Base-by-base conservation (phyloP, 2,888 invertebrate species). In the Ephialtes manifestator region DNA sequence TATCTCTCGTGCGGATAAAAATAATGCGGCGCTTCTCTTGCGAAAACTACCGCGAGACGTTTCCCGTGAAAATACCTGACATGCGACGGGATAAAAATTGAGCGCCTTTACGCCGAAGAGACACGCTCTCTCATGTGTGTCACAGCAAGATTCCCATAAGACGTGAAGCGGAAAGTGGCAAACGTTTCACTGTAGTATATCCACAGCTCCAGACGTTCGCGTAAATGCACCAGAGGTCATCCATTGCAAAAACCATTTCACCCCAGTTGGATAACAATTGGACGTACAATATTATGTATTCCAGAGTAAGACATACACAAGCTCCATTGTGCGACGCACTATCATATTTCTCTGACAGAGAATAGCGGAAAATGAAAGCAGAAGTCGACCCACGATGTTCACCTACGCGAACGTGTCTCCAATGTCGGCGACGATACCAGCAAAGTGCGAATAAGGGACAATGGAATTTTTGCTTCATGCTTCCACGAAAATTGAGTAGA, bases 231-330 rank as follows among this genome's bases (percentile, higher is more conserved):
- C 60, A 58, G n/a, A 11, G 46, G 74, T 20, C 46, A 60, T 74
- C 46, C 46, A 43, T 46, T 24, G 13, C 46, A 60, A 28, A 74
- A 18, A 48, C 46, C 8, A 48, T 74, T 74, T 74, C 46, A 15
- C 20, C 28, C 31, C 60, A 28, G 74, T 46, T 60, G 60, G 74
- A 74, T 60, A 46, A 46, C 74, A 18, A 28, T 28, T 48, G 74
- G 31, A 60, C 46, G 60, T n/a, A 35, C n/a, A 8, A 35, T 58
- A 60, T 60, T 60, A 35, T 35, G 58, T 60, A 20, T 46, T 67
- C 65, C 39, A 20, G 65, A 11, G 2, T 65, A 11, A 18, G 15
- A 65, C 18, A 60, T 55, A 55, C 24, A 31, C 60, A n/a, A 11
- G n/a, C 2, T 35, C 15, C 7, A 31, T n/a, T 2, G 31, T 4